Conservation (phyloP, 2,113 vertebrate species). For the Conger conger region DNA sequence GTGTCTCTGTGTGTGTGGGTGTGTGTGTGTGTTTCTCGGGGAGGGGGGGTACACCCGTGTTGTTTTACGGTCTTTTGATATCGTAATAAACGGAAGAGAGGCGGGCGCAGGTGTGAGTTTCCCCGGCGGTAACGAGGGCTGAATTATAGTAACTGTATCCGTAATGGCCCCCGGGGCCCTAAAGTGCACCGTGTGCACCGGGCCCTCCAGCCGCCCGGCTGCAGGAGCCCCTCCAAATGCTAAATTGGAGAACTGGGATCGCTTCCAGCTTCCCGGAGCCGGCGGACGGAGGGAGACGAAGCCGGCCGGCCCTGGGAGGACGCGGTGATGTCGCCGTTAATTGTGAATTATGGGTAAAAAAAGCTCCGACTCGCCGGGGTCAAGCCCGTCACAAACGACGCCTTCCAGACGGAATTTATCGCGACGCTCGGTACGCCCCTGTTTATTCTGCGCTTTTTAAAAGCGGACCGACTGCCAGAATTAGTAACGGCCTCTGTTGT, state of each 20-base stretch:
- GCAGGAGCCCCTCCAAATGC: conserved; percentile 83
- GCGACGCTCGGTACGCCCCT: conserved; percentile 68
- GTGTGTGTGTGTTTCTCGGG: too few species aligned
- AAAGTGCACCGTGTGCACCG: conserved; percentile 89
- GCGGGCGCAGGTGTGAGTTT: conserved; percentile 94
- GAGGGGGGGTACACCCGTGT: neutral
- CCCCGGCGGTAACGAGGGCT: conserved; percentile 95
- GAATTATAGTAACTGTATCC: conserved; percentile 98
- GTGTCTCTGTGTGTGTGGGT: too few species aligned
- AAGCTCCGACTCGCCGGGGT: conserved; percentile 92
- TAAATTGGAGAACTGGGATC: conserved; percentile 97
- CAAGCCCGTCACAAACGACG: conserved; percentile 97
- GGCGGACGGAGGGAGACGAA: conserved; percentile 95
- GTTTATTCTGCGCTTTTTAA: conserved; percentile 83
- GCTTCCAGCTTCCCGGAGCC: conserved; percentile 90
- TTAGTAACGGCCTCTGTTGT: conserved; percentile 60
- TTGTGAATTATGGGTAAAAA: conserved; percentile 99
- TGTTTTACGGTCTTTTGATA: conserved; percentile 76
- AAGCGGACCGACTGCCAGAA: conserved; percentile 59
- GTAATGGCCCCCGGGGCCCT: conserved; percentile 88
- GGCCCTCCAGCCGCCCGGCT: conserved; percentile 74
- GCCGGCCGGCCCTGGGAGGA: conserved; percentile 89
- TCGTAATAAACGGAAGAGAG: conserved; percentile 86
- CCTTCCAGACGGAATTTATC: conserved; percentile 95
- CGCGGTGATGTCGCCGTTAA: conserved; percentile 99